Base-by-base conservation (phyloP, 2,113 vertebrate genomes). In the Ochotona curzoniae region DNA sequence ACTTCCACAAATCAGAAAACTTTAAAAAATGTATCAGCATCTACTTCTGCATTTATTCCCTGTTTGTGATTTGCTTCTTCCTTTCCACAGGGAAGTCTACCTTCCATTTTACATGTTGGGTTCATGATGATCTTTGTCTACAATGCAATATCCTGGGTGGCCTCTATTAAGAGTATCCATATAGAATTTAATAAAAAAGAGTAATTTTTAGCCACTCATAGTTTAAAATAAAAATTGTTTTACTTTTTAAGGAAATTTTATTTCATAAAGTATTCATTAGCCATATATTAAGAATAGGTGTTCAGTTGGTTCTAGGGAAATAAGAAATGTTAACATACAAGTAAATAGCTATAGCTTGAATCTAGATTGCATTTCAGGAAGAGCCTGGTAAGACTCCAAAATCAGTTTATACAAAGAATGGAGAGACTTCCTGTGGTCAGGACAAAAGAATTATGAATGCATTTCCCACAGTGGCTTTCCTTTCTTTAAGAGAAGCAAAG, bases 381-480 rank as follows among this genome's bases (percentile, higher is more conserved):
- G 30, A 54, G 51, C 26, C 47, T 4, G 11, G 57, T 44, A 17
- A 67, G 5, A 21, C 4, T 61, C 25, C 13, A 69, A 17, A 61
- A 60, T 86, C 78, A 18, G 3, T 91, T 93, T 63, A 25, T 47
- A n/a, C 70, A 67, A 83, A 90, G 12, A 89, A 44, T 25, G 20
- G 23, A 69, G 38, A 75, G 26, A 25, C 12, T 88, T 93, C 61
- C 28, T 25, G 12, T 32, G 4, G 2, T 63, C 10, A 75, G 38
- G 80, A 84, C 44, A 26, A 54, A 92, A 12, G 23, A 49, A 69
- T 67, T 61, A 28, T 32, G 18, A 76, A 63, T 38, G 70, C 92
- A 94, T 2, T 2, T 87, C n/a, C 14, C 8, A 80, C 12, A 66
- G 21, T 14, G 11, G 70, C 11, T 4, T 51, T 79, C 17, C 28